A percentile compares a stretch with the other conserved stretches of the same genome.
Conservation (phyloP, 2,888 invertebrate species). For the Drosophila pseudotakahashii region DNA sequence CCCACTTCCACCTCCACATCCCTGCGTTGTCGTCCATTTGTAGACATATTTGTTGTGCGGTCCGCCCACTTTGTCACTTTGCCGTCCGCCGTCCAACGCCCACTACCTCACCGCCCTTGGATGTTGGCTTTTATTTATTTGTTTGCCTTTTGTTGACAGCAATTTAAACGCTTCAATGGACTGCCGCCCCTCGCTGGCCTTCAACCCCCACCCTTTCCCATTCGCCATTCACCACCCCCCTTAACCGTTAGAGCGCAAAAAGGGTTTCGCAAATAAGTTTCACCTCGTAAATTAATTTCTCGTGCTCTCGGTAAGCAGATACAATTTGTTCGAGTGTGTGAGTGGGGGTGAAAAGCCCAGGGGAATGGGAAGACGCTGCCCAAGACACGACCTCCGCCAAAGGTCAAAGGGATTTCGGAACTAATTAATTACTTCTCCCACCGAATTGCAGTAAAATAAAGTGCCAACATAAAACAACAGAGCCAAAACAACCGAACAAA, state of each 20-base stretch:
- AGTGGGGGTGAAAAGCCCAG: not conserved
- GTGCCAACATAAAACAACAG: conserved; percentile 34
- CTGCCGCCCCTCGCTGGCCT: conserved; percentile 19
- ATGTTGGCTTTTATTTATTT: conserved; percentile 74
- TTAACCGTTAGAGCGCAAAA: conserved; percentile 57
- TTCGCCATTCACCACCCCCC: not conserved
- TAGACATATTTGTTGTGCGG: conserved; percentile 61
- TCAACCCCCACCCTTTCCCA: not conserved
- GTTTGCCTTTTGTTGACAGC: conserved; percentile 79
- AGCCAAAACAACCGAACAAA: conserved; percentile 9
- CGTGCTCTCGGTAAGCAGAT: conserved; percentile 45
- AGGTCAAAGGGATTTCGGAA: conserved; percentile 42
- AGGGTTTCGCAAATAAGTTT: conserved; percentile 79
- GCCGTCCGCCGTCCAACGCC: conserved; percentile 18
- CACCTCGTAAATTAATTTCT: conserved; percentile 77
- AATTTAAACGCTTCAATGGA: conserved; percentile 79
- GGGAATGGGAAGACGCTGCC: conserved; percentile 14
- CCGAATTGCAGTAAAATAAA: conserved; percentile 22
- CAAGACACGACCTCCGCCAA: conserved; percentile 47
- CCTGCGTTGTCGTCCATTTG: conserved; percentile 50
- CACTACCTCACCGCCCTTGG: conserved; percentile 19
- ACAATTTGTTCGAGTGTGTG: conserved; percentile 59
- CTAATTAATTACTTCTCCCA: conserved; percentile 50
- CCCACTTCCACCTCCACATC: not conserved
- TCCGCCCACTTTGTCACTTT: conserved; percentile 51